These are phyloP conservation scores for Drosophila athabasca DNA, from an alignment of 1,140 invertebrate genomes.

Conservation along the genomic window DNA sequence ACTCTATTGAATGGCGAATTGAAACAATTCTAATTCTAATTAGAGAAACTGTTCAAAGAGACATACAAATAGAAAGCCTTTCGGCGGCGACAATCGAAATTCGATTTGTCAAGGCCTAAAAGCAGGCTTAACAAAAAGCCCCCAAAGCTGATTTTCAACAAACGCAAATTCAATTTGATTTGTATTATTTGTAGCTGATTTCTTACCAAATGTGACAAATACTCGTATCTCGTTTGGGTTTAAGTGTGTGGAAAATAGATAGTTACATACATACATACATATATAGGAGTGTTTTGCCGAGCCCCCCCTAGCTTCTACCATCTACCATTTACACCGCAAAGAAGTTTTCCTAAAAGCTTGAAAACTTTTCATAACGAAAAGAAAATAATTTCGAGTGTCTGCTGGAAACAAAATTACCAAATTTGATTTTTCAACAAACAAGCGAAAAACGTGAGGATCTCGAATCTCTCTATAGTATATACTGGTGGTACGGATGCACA, in stretches of 20 bases:
- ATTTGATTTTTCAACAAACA: conserved; percentile 47
- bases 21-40: conserved; percentile 14
- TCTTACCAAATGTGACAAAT: conserved; percentile 11
- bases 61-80: not conserved
- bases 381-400: conserved; percentile 38
- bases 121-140: conserved; percentile 9
- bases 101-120: conserved; percentile 47
- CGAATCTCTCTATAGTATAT: conserved; percentile 24
- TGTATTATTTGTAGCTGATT: conserved; percentile 8
- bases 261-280: conserved; percentile 10
- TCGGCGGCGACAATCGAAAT: conserved; percentile 16
- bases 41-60: conserved; percentile 5
- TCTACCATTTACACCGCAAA: conserved; percentile 32
- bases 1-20: conserved; percentile 37
- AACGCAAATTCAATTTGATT: conserved; percentile 5
- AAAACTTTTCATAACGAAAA: conserved; percentile 18
- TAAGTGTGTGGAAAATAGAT: conserved; percentile 19
- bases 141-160: not conserved
- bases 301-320: too few species aligned
- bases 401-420: conserved; percentile 44
- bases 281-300: conserved; percentile 27
- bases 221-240: conserved; percentile 18
- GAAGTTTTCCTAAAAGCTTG: conserved; percentile 24
- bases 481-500: not conserved
- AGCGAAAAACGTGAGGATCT: conserved; percentile 42